Conservation (phyloP, 2,113 vertebrate species). For the Recurvirostra avosetta region DNA sequence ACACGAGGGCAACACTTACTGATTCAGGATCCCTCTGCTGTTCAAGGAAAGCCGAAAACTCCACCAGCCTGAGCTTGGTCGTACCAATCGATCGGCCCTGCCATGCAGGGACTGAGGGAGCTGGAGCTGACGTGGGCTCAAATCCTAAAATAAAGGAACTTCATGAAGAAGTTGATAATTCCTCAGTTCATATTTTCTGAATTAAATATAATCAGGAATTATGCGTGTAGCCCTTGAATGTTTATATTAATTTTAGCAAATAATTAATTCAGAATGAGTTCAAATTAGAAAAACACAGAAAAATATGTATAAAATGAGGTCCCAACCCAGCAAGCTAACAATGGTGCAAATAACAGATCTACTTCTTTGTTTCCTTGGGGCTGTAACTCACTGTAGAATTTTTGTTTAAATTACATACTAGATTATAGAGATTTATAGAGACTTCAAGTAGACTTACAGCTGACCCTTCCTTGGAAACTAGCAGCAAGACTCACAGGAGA, state of each 20-base stretch:
- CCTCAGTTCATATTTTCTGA: not conserved
- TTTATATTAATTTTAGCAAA: not conserved
- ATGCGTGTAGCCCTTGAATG: not conserved
- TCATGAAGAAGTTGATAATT: not conserved
- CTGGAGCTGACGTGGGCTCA: slow-evolving; percentile 86
- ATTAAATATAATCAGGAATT: not conserved
- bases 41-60: slow-evolving; percentile 97
- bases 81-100: slow-evolving; percentile 98
- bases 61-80: slow-evolving; percentile 94
- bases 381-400: not conserved
- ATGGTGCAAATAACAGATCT: not conserved
- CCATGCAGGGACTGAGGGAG: slow-evolving; percentile 93
- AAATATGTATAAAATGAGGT: not conserved
- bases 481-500: not conserved
- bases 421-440: not conserved
- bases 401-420: not conserved
- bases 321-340: not conserved
- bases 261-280: not conserved
- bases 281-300: not conserved
- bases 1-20: slow-evolving; percentile 70
- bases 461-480: not conserved
- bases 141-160: slow-evolving; percentile 79
- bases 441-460: not conserved
- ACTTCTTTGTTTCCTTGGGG: not conserved
- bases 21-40: slow-evolving; percentile 96